These are phyloP conservation scores for Parnassius glacialis DNA, from an alignment of 2,888 invertebrate genomes.

Conservation along the genomic window DNA sequence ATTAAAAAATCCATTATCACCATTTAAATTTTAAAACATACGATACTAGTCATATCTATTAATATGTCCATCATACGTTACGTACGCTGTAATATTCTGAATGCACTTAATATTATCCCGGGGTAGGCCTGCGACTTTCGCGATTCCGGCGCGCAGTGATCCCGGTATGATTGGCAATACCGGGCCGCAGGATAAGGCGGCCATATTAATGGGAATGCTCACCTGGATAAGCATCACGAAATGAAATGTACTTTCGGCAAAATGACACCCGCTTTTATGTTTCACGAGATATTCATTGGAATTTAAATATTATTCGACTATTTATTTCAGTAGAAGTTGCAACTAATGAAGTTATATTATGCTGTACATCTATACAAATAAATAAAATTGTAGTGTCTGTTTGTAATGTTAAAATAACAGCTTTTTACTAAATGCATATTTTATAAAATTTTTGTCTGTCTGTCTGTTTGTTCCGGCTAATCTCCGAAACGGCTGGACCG, in stretches of 20 bases:
- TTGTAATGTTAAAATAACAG: too few species aligned
- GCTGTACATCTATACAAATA: too few species aligned
- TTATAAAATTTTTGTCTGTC: too few species aligned
- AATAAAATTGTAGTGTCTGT: too few species aligned
- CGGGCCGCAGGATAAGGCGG: conserved; percentile 52
- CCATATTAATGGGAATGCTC: conserved; percentile 50
- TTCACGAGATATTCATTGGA: conserved; percentile 13
- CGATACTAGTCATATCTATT: too few species aligned
- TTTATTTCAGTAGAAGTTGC: too few species aligned
- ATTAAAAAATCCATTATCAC: too few species aligned
- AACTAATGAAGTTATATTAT: too few species aligned
- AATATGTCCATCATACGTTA: background rate
- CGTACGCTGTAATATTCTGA: conserved; percentile 6
- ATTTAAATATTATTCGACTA: background rate
- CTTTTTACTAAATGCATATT: too few species aligned
- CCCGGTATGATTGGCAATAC: conserved; percentile 68
- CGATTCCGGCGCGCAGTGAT: conserved; percentile 42
- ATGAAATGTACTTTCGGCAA: conserved; percentile 19
- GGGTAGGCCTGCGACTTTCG: conserved; percentile 22
- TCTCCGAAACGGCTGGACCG: too few species aligned
- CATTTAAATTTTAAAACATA: too few species aligned
- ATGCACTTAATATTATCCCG: conserved; percentile 39
- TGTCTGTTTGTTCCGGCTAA: too few species aligned
- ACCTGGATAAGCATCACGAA: conserved; percentile 33
- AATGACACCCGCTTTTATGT: conserved; percentile 14